Conservation (phyloP, 2,888 invertebrate species). For the Tipula lateralis region DNA sequence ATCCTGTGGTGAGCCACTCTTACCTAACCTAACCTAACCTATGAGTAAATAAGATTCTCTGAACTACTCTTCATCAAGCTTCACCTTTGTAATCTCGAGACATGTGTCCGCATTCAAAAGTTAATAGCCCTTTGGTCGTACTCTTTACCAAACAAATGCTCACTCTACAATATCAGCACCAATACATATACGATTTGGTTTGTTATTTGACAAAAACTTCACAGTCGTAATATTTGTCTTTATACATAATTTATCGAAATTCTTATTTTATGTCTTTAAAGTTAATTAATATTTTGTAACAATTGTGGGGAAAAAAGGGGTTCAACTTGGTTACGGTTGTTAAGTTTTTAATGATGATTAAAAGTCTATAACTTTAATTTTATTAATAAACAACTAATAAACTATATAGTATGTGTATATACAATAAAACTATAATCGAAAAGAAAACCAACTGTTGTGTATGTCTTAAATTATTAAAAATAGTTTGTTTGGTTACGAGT, state of each 20-base stretch:
- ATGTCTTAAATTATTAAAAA: neutral
- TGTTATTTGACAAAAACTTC: no score
- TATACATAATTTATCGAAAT: neutral
- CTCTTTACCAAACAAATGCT: no score
- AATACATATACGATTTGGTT: no score
- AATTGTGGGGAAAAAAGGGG: neutral
- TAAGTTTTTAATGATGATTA: neutral
- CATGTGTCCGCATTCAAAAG: no score
- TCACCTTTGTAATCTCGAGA: no score
- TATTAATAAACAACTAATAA: slow-evolving; percentile 21
- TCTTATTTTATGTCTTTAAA: neutral
- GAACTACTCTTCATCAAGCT: no score
- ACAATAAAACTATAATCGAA: neutral
- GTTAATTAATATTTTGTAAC: neutral
- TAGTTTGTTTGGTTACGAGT: neutral
- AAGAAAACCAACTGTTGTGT: neutral
- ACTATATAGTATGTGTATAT: neutral
- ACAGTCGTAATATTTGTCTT: neutral
- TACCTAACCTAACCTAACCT: no score
- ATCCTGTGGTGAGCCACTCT: no score
- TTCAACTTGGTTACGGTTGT: slow-evolving; percentile 19
- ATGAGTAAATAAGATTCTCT: no score
- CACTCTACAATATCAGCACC: no score
- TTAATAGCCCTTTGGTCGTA: no score
- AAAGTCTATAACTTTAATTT: slow-evolving; percentile 11